Conservation (phyloP, 1,140 invertebrate genomes). For the Tenebrio molitor region DNA sequence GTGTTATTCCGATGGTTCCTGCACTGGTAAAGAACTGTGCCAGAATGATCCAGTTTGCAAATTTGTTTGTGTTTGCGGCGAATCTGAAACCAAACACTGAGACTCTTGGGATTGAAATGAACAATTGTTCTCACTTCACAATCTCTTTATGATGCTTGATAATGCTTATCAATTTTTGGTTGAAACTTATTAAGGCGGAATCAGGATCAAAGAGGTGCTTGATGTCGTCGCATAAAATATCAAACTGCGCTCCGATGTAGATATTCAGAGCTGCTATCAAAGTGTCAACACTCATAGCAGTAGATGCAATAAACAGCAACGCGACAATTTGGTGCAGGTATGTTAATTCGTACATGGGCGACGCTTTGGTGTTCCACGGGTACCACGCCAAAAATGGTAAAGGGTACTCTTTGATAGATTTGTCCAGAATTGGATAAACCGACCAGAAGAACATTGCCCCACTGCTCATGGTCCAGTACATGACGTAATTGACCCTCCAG, state of each 20-base stretch:
- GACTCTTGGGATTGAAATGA: too few relatives aligned
- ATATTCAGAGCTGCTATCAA: constrained; percentile 6
- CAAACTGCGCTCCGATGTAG: background rate
- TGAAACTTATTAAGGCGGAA: too few relatives aligned
- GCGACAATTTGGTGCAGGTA: constrained; percentile 26
- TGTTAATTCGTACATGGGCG: constrained; percentile 10
- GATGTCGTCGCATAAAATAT: constrained; percentile 11
- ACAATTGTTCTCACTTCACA: too few relatives aligned
- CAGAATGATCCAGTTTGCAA: background rate
- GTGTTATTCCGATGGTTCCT: background rate
- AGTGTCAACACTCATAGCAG: background rate
- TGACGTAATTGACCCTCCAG: background rate
- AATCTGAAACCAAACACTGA: background rate
- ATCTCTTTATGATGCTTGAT: constrained; percentile 3
- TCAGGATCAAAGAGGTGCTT: too few relatives aligned
- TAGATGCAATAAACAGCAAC: constrained; percentile 5
- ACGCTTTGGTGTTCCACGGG: background rate
- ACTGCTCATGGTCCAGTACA: background rate
- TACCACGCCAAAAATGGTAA: constrained; percentile 35
- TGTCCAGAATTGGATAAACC: constrained; percentile 18
- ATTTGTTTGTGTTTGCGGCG: background rate
- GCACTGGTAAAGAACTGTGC: constrained; percentile 2
- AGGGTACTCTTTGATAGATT: background rate
- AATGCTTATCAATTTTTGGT: too few relatives aligned
- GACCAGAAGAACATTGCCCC: constrained; percentile 7